Base-by-base conservation (phyloP, 2,113 vertebrate genomes). In the Heterochromis multidens region DNA sequence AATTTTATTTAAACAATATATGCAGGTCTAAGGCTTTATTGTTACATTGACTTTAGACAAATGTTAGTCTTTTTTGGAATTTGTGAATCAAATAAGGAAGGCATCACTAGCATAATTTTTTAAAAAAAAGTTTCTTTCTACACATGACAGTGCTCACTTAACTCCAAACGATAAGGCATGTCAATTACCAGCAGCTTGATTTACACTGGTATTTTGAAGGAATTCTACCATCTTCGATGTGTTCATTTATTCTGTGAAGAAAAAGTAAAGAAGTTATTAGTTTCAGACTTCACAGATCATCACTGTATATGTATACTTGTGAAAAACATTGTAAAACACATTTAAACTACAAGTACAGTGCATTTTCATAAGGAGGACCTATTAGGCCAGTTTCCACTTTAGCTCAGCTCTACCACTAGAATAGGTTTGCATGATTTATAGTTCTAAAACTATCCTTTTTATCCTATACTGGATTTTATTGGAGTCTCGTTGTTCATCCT, bases 211-310 rank as follows among this genome's bases (percentile, higher is more conserved):
- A 14, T 52, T 81, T 61, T 29, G 79, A 40, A 81, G 23, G 33
- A 81, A 25, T 52, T 67, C 14, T 35, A 9, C 37, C 46, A 61
- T 92, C 67, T 80, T 87, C 85, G 31, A 10, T 14, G 11, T 70
- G 57, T 59, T 81, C 49, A 16, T 70, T 91, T 92, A 96, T 57
- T 96, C 95, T 96, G 93, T 4, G 81, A 91, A 87, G 63, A 80
- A 74, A 77, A 9, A 79, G 3, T 86, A 43, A 78, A 1, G 5
- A 3, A 63, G 43, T n/a, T 6, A 17, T 86, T 80, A 67, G 56
- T 83, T 65, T 62, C 6, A 81, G 10, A 57, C 10, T 57, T 56
- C 21, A 11, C 9, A n/a, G 4, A 11, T 56, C 21, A 56, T 4
- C 4, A 11, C 9, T 23, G 19, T n/a, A 19, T 19, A 31, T 58